These are phyloP conservation scores for Neodiprion pinetum DNA, from an alignment of 1,140 invertebrate species.

Conservation along the genomic window DNA sequence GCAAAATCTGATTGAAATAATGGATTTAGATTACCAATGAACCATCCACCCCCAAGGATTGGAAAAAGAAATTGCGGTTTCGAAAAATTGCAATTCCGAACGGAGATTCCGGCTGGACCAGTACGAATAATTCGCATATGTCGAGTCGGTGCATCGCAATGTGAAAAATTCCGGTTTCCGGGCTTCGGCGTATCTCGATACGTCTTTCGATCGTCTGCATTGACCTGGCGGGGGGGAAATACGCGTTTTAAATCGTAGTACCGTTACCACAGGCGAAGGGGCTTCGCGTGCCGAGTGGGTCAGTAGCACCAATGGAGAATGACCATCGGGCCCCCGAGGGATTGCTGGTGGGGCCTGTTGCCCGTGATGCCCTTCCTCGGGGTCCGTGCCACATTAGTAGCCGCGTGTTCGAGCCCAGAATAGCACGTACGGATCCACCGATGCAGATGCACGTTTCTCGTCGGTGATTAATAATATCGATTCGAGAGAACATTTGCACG, in stretches of 20 bases:
- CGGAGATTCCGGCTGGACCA: too few relatives aligned
- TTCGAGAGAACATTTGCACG: neutral
- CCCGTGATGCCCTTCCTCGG: constrained; percentile 45
- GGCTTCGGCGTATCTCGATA: neutral
- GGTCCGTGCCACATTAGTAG: constrained; percentile 50
- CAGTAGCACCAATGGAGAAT: constrained; percentile 8
- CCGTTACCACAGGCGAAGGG: neutral
- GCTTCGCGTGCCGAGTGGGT: neutral
- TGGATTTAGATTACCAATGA: too few relatives aligned
- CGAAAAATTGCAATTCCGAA: too few relatives aligned
- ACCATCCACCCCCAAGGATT: too few relatives aligned
- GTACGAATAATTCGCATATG: too few relatives aligned
- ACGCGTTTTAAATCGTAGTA: neutral
- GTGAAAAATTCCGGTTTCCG: neutral
- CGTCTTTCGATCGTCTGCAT: neutral
- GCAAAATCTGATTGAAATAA: too few relatives aligned
- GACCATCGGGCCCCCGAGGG: neutral
- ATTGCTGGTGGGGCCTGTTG: constrained; percentile 45
- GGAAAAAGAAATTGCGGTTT: too few relatives aligned
- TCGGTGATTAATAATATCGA: neutral
- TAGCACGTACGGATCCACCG: constrained; percentile 38
- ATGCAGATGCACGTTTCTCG: constrained; percentile 13
- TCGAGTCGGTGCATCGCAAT: too few relatives aligned
- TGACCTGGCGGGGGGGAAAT: neutral
- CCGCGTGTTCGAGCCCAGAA: constrained; percentile 43